Base-by-base conservation (phyloP, 37 sponge, comb jelly and placozoan species). In the Eunapius fragilis region DNA sequence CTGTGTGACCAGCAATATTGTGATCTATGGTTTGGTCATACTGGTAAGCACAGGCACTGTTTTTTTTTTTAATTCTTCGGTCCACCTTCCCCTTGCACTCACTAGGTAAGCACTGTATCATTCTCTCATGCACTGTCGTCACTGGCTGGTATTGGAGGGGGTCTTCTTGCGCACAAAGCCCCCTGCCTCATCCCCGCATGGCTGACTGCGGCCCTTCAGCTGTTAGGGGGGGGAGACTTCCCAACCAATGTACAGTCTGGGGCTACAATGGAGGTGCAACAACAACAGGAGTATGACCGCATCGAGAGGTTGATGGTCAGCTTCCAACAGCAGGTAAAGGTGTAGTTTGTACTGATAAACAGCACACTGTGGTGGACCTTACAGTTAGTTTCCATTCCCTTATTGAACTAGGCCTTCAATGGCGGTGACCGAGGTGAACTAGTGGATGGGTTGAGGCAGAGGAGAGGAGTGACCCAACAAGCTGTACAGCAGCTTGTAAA, bases 251-350 rank as follows among this genome's bases (percentile, higher is more conserved):
- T 38, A 35, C 75, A 77, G 19, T 82, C 87, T 17, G 92, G 92
- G 13, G 92, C 92, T 6, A 80, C 85, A 31, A 69, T 92, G 30
- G 32, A 73, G 19, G 85, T 92, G 25, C 92, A 92, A 31, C 33
- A 85, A 31, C 80, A 81, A 41, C 92, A 92, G 76, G 25, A 77
- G 30, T 72, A 76, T 70, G 89, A 92, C 80, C 48, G 84, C 36
- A n/a, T 92, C 0, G 92, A 92, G 77, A 49, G 26, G 9, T 25
- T 88, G 69, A 83, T 91, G 75, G n/a, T n/a, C n/a, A n/a, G n/a
- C n/a, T 0, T 30, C 11, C 2, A 7, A 27, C 34, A 82, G 69
- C 85, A 91, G 22, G 33, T 73, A 37, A 87, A 86, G 79, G n/a
- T 37, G 31, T 14, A 76, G 27, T 12, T 14, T n/a, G 27, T 10